Conservation (phyloP, 2,888 invertebrate species). For the Cantharis lateralis region DNA sequence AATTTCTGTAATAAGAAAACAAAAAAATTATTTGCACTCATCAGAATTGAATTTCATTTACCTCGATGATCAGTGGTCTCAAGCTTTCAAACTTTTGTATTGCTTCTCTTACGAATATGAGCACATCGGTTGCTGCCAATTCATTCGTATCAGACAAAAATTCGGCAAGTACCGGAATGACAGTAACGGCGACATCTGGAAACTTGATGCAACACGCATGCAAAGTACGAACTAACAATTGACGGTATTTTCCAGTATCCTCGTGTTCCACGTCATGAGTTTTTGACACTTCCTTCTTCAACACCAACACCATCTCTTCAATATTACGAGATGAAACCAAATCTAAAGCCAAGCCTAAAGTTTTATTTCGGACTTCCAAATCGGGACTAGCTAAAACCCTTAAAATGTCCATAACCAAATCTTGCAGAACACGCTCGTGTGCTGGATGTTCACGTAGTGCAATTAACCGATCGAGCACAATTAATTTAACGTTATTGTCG, state of each 20-base stretch:
- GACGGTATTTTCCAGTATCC: conserved; percentile 94
- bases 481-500: conserved; percentile 99
- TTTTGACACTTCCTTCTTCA: conserved; percentile 92
- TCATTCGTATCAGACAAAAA: conserved; percentile 89
- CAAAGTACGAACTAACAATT: conserved; percentile 91
- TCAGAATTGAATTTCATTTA: conserved; percentile 41
- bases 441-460: conserved; percentile 82
- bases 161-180: conserved; percentile 93
- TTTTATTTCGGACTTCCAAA: conserved; percentile 76
- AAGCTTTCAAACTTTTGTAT: conserved; percentile 89
- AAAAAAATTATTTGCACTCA: background rate
- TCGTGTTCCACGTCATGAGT: conserved; percentile 86
- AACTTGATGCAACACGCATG: conserved; percentile 94
- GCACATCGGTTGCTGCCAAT: conserved; percentile 89
- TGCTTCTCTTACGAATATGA: conserved; percentile 95
- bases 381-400: conserved; percentile 92
- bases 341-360: conserved; percentile 72
- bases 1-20: conserved; percentile 59
- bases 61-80: conserved; percentile 80
- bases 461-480: conserved; percentile 91
- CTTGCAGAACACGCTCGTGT: conserved; percentile 85
- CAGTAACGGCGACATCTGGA: conserved; percentile 91
- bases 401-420: conserved; percentile 96
- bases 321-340: conserved; percentile 90
- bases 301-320: conserved; percentile 90